Base-by-base conservation (phyloP, 2,113 vertebrate genomes). In the Grus americana region DNA sequence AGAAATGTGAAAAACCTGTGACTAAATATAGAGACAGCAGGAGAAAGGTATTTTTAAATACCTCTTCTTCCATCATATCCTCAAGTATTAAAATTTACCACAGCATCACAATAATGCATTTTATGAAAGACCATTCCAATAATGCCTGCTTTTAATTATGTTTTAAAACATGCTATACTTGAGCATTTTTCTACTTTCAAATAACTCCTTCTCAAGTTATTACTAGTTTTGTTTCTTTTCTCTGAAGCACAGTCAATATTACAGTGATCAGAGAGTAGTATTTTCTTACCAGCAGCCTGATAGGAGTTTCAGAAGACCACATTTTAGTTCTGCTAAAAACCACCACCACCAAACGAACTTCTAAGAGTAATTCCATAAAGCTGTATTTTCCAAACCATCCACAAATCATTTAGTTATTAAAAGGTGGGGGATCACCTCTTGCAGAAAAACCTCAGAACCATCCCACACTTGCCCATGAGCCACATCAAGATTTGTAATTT, bases 1-100 rank as follows among this genome's bases (percentile, higher is more conserved):
- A 93, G 86, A 96, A 94, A 95, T 11, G 63, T 80, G 46, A 96
- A 97, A 96, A 88, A 79, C 42, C 74, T 79, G 62, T 79, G 88
- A 88, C 70, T 92, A 86, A 83, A 73, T 59, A 92, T 1, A 92
- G 10, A 79, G 67, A 84, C 36, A 49, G 47, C 7, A 67, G 19
- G 2, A 82, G 11, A 79, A 85, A 86, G 23, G 34, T 38, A 57
- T 80, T 83, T 94, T 85, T 30, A 76, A 95, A 59, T 70, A 66
- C 8, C 58, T 49, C 49, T 59, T 84, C 47, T 79, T 90, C 52
- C 62, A 79, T 55, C 29, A 21, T 27, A 68, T n/a, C 54, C 47
- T 86, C 12, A 83, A 73, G 6, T 47, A 94, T 29, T 61, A 82
- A 52, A 75, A 66, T 87, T 79, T 82, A 93, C 58, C 44, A 50